Evolutionary conservation across 2,888 invertebrate species (phyloP), one percentile per base, ranked within the genome.

Genomic region (Phyllotreta cruciferae): DNA sequence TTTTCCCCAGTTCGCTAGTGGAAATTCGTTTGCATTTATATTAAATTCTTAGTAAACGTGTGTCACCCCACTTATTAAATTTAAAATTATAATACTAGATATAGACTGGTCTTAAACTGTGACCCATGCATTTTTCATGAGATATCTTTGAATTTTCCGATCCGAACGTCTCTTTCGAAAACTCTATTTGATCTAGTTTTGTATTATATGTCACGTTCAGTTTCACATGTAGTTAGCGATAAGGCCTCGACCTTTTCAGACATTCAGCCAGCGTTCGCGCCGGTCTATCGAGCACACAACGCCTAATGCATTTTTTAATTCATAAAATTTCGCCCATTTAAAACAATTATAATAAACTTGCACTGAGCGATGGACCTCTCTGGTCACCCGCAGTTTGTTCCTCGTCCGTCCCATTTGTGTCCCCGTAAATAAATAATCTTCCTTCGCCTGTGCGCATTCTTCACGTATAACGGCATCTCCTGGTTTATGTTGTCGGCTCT

Each of bases 111-210:
- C 14, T 50, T 14, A 58, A 61, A 45, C 39, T 55, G 9, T 55
- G 11, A 24, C 49, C 39, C 10, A 55, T 61, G 55, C 61, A 61
- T 61, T 61, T 61, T 61, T 55, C 61, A 55, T 61, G 55, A 61
- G 49, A 44, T 53, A 45, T 54, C 13, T 55, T 49, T 38, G 49
- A 54, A 53, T 60, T 60, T 24, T 45, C 44, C 47, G 42, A 45
- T 35, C 45, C 37, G 37, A 54, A 47, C 55, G 36, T 55, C 36
- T 24, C 24, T 39, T 45, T 35, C 41, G n/a, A 10, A 55, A 55
- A 60, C 47, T 38, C 47, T 44, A 49, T 61, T 61, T 61, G 35
- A 55, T 55, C 55, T 55, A 41, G 36, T 49, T 56, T 56, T 38
- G 56, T 47, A 34, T 45, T 56, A 56, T 35, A 56, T 47, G 47